These are phyloP conservation scores for Athetis lepigone DNA, from an alignment of 2,888 invertebrate genomes.

Conservation along the genomic window DNA sequence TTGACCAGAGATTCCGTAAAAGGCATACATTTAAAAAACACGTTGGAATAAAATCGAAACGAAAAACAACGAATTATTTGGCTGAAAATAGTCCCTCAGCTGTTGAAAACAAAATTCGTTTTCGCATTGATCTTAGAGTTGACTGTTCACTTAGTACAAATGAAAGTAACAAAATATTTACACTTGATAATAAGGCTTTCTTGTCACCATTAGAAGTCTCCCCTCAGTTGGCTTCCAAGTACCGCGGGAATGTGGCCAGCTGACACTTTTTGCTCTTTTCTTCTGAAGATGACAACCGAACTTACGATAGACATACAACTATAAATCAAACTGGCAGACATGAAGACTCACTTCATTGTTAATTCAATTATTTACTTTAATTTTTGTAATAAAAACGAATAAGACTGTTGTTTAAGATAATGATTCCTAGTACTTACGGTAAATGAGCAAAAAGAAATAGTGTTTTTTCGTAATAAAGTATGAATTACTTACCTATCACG, in stretches of 20 bases:
- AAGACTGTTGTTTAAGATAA: neutral
- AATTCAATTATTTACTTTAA: neutral
- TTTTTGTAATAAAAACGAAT: neutral
- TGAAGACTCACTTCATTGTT: neutral
- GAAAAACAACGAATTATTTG: no score
- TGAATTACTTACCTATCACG: constrained; percentile 47
- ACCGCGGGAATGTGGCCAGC: constrained; percentile 42
- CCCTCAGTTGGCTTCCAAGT: constrained; percentile 46
- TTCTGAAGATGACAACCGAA: constrained; percentile 32
- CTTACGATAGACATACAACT: constrained; percentile 22
- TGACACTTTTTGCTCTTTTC: constrained; percentile 43
- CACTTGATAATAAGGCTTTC: constrained; percentile 41
- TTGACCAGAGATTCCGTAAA: no score
- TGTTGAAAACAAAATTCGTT: neutral
- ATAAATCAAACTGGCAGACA: neutral
- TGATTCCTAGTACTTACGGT: neutral
- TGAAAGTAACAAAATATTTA: constrained; percentile 33
- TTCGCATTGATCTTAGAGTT: neutral
- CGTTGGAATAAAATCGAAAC: no score
- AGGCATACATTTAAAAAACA: no score
- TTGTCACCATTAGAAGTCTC: constrained; percentile 35
- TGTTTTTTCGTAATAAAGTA: neutral
- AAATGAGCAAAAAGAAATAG: neutral
- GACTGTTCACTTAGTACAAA: constrained; percentile 18
- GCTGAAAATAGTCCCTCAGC: neutral